Evolutionary conservation across 2,888 invertebrate genomes (phyloP).

Genomic region (Erebia aethiops): DNA sequence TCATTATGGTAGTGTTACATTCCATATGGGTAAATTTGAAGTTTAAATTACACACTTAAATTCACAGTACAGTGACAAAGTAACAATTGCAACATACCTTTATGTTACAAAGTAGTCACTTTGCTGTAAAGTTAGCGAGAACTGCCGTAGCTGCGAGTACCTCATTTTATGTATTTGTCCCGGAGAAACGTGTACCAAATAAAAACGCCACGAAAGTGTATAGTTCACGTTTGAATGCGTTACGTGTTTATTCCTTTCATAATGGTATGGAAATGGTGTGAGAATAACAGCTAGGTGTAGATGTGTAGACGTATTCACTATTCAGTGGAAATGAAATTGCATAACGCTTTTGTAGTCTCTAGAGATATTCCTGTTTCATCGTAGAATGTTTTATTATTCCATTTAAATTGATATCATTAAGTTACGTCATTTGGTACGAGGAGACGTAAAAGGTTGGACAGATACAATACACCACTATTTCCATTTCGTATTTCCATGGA

Average conservation of each 20-base stretch:
- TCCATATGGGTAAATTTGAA: background rate
- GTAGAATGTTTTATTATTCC: conserved; percentile 7
- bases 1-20: too few species aligned
- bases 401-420: conserved; percentile 3
- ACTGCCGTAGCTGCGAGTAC: background rate
- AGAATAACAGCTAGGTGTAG: conserved; percentile 11
- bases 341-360: conserved; percentile 12
- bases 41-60: background rate
- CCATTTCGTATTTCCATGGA: too few species aligned
- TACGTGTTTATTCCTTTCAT: conserved; percentile 11
- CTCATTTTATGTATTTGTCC: background rate
- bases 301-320: background rate
- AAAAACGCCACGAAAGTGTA: conserved; percentile 1
- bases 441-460: background rate
- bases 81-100: background rate
- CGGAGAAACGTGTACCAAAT: background rate
- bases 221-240: conserved; percentile 6
- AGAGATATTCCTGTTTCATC: conserved; percentile 12
- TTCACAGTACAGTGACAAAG: background rate
- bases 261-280: conserved; percentile 7
- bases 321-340: conserved; percentile 14
- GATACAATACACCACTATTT: background rate
- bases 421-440: background rate
- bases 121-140: background rate
- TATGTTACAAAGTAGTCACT: conserved; percentile 4